Evolutionary conservation across 2,888 invertebrate species (phyloP), one percentile per base, ranked within the genome.

Genomic region (Patella ulyssiponensis): DNA sequence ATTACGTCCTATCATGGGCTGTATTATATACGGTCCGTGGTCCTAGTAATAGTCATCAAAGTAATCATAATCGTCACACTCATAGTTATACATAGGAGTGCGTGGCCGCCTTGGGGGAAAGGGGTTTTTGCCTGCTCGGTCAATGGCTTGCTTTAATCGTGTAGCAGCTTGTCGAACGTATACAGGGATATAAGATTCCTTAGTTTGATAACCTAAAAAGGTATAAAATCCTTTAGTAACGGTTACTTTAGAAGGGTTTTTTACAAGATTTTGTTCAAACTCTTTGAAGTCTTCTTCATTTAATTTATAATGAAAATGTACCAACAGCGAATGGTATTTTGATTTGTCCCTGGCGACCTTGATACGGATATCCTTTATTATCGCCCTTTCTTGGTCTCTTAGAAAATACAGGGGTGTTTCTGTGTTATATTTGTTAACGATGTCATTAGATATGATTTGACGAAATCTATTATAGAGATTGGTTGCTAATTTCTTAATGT

Each of bases 141-240:
- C 64, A 23, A 64, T 64, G 2, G 64, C 64, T 20, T 64, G 64
- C 23, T 64, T 64, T 14, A 64, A 11, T 9, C 23, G 20, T 1
- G 64, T 20, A 14, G 64, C 64, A 0, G 64, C 64, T 64, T 12
- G 20, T 14, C 64, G 20, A 14, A 64, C 64, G 23, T 64, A 12
- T 14, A 23, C 1, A 3, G 64, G 64, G 20, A 64, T 12, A 14
- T 64, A 20, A 12, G 20, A 20, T 14, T 23, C 64, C 20, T 64
- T 64, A 17, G 20, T 23, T 64, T 64, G 64, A 64, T 64, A 64
- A 20, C 64, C 64, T 20, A 64, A 23, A 23, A 64, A 64, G 11
- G 64, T 64, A 23, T 64, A 64, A 64, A 64, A 64, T 14, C 64
- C 64, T 64, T 64, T 64, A 64, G 64, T 23, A 3, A 64, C 64